A percentile compares a stretch with the other conserved stretches of the same genome.
phyloP scores from a whole-genome alignment of 2,888 invertebrate genomes.

The Trissoscelio sp. region DNA sequence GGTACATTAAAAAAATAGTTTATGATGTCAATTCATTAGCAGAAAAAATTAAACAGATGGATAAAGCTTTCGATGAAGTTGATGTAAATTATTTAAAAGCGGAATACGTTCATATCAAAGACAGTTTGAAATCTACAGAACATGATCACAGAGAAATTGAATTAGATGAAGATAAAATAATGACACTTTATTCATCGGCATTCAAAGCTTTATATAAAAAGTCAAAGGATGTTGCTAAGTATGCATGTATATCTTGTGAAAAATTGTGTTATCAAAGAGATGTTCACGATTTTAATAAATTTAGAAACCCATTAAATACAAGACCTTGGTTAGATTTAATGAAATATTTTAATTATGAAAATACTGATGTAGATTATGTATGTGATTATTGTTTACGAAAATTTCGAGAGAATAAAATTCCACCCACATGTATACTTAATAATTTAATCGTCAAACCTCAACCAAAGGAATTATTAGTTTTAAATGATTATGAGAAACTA shows the following conservation, averaged over 20 bases:
- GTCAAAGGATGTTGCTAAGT: conserved; percentile 60
- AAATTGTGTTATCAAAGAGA: conserved; percentile 68
- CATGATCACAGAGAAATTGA: conserved; percentile 39
- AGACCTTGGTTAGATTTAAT: conserved; percentile 19
- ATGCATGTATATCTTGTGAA: conserved; percentile 36
- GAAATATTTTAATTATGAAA: conserved; percentile 4
- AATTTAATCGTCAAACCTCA: conserved; percentile 49
- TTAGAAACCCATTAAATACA: conserved; percentile 52
- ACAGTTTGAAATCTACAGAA: conserved; percentile 2
- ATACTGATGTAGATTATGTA: conserved; percentile 41
- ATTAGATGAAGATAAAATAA: conserved; percentile 64
- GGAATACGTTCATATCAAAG: not conserved
- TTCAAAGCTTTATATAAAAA: conserved; percentile 64
- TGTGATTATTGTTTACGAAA: conserved; percentile 20
- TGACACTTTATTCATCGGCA: conserved; percentile 32
- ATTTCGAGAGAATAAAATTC: conserved; percentile 44
- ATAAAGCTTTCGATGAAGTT: not conserved
- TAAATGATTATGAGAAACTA: conserved; percentile 52
- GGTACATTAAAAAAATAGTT: conserved; percentile 34
- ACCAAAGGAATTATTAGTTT: conserved; percentile 21
- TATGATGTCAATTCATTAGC: not conserved
- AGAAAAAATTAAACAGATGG: not conserved
- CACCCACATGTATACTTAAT: conserved; percentile 70
- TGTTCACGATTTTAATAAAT: conserved; percentile 38
- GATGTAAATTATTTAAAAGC: conserved; percentile 13